phyloP scores from a whole-genome alignment of 2,113 vertebrate species.

The Pogona vitticeps region DNA sequence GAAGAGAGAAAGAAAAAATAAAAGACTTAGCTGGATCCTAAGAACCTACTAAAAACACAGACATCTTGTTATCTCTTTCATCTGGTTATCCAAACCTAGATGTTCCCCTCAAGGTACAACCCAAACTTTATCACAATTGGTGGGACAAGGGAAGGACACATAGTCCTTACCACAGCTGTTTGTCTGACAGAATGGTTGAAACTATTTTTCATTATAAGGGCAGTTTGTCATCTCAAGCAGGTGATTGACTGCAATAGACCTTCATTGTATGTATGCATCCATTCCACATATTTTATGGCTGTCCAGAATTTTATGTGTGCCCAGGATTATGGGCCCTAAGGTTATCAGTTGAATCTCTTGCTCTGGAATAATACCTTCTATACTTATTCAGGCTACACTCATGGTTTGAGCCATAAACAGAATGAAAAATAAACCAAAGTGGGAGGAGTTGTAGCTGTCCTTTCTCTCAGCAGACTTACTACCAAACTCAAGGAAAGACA shows the following conservation, averaged over 20 bases:
- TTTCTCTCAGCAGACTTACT: background rate
- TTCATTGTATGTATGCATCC: background rate
- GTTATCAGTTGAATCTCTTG: background rate
- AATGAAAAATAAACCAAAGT: slow-evolving; percentile 9
- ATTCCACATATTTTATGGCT: background rate
- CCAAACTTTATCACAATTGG: too few species aligned
- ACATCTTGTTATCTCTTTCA: too few species aligned
- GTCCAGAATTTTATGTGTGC: background rate
- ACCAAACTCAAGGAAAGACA: background rate
- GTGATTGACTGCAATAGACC: background rate
- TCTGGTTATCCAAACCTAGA: too few species aligned
- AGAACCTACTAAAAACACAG: too few species aligned
- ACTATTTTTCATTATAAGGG: background rate
- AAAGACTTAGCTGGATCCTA: too few species aligned
- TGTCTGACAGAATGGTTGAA: background rate
- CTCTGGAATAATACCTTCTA: background rate
- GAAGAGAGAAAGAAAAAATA: too few species aligned
- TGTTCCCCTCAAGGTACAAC: too few species aligned
- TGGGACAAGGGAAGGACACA: too few species aligned
- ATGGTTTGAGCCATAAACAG: background rate
- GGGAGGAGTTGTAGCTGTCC: background rate
- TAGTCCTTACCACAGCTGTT: background rate
- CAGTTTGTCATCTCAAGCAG: background rate
- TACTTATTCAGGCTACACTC: background rate
- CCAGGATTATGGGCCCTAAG: too few species aligned